These are phyloP conservation scores for Theonella swinhoei DNA, from an alignment of 37 sponge, comb jelly and placozoan genomes.

Conservation along the genomic window DNA sequence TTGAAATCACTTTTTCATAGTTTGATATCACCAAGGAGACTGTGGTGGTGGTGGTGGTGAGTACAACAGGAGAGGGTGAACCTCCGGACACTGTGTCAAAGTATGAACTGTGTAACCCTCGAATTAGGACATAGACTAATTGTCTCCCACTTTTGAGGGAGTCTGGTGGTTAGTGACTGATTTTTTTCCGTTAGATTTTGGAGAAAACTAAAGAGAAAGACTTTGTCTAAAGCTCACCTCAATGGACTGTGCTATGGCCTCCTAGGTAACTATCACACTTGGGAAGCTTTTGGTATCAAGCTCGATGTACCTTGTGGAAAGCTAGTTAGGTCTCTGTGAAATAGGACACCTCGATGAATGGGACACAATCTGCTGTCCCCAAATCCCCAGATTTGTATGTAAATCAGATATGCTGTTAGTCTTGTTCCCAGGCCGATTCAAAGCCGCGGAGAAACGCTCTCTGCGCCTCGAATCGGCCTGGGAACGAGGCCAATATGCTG, in stretches of 20 bases:
- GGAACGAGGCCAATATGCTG: no score
- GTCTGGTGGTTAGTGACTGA: no score
- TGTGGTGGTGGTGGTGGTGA: slow-evolving; percentile 89
- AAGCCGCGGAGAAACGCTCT: no score
- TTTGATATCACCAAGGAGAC: slow-evolving; percentile 67
- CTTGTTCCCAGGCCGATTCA: no score
- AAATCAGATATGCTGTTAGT: not conserved
- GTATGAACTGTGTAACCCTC: slow-evolving; percentile 67
- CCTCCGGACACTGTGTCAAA: slow-evolving; percentile 91
- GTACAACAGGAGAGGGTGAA: slow-evolving; percentile 98
- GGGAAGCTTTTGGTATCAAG: no score
- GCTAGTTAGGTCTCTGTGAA: no score
- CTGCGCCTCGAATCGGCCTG: no score
- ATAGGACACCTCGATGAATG: no score
- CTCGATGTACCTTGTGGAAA: no score
- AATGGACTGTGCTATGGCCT: slow-evolving; percentile 64
- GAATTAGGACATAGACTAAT: slow-evolving; percentile 29
- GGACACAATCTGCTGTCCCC: no score
- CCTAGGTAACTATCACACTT: no score
- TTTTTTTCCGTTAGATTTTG: no score
- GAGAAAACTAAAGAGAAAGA: slow-evolving; percentile 72
- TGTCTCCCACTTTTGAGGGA: not conserved
- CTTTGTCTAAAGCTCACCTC: slow-evolving; percentile 61
- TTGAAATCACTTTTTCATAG: slow-evolving; percentile 15
- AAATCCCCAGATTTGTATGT: not conserved